These are phyloP conservation scores for Pristionchus mayeri DNA, from an alignment of 2,888 invertebrate genomes.

Conservation along the genomic window DNA sequence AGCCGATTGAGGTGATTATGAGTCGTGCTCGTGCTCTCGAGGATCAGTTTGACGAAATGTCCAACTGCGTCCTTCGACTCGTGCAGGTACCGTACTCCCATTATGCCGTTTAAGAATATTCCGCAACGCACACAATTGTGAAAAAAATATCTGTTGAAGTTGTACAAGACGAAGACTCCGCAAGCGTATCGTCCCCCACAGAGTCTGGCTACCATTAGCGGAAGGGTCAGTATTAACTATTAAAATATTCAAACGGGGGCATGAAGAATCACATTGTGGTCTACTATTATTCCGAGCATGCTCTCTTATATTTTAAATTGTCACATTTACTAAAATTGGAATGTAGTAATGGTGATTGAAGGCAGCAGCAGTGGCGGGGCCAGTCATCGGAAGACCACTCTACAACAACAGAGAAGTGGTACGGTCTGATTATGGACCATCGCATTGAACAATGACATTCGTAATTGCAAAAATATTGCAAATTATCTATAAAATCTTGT, in stretches of 20 bases:
- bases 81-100: not conserved
- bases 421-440: not conserved
- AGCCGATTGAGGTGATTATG: constrained; percentile 2
- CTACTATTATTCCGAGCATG: too few relatives aligned
- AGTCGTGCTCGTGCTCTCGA: constrained; percentile 26
- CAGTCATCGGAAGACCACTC: not conserved
- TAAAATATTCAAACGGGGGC: not conserved
- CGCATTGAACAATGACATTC: not conserved
- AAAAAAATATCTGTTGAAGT: not conserved
- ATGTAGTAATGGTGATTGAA: not conserved
- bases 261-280: too few relatives aligned
- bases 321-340: too few relatives aligned
- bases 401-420: not conserved
- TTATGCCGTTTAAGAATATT: not conserved
- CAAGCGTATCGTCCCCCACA: not conserved
- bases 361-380: constrained; percentile 7
- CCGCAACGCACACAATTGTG: not conserved
- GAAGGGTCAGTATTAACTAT: constrained; percentile 5
- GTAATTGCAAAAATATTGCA: too few relatives aligned
- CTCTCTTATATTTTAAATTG: too few relatives aligned
- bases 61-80: not conserved
- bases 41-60: constrained; percentile 5
- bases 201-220: not conserved
- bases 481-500: too few relatives aligned
- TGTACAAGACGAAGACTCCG: constrained; percentile 10